Percentiles rank a stretch among this genome's conserved stretches.
These are phyloP conservation scores for Nezara viridula DNA, from an alignment of 2,888 invertebrate species.

Conservation along the genomic window DNA sequence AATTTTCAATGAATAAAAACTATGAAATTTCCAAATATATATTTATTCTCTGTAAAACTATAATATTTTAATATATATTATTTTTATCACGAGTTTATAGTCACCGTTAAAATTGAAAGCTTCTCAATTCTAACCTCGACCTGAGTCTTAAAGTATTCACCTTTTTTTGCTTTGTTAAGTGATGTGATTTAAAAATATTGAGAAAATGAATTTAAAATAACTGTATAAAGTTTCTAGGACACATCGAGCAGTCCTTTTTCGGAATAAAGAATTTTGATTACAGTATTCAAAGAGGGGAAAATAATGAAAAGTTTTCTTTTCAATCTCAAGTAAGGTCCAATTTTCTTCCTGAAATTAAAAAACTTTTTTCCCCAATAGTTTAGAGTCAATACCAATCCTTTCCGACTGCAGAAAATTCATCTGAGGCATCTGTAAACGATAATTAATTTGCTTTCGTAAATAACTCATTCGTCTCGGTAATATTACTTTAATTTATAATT, in stretches of 20 bases:
- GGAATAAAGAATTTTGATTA: neutral
- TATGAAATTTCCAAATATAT: too few relatives aligned
- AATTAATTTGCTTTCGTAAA: neutral
- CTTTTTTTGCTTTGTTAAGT: too few relatives aligned
- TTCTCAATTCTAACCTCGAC: too few relatives aligned
- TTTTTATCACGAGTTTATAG: too few relatives aligned
- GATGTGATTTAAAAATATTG: neutral
- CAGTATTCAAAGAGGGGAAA: neutral
- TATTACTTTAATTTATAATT: too few relatives aligned
- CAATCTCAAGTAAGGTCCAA: neutral
- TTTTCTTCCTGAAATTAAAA: slow-evolving; percentile 10
- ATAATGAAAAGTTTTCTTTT: neutral
- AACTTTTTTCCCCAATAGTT: neutral
- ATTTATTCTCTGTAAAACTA: too few relatives aligned
- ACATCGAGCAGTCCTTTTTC: neutral
- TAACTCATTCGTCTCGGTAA: neutral
- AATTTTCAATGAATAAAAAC: too few relatives aligned
- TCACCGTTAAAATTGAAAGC: too few relatives aligned
- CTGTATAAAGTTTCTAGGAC: neutral
- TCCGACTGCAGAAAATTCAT: neutral
- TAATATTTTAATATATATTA: too few relatives aligned
- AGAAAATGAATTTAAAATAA: neutral
- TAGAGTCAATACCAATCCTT: neutral
- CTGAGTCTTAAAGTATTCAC: too few relatives aligned
- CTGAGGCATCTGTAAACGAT: neutral